Conservation (phyloP, 2,888 invertebrate species). For the Agrotis puta region DNA sequence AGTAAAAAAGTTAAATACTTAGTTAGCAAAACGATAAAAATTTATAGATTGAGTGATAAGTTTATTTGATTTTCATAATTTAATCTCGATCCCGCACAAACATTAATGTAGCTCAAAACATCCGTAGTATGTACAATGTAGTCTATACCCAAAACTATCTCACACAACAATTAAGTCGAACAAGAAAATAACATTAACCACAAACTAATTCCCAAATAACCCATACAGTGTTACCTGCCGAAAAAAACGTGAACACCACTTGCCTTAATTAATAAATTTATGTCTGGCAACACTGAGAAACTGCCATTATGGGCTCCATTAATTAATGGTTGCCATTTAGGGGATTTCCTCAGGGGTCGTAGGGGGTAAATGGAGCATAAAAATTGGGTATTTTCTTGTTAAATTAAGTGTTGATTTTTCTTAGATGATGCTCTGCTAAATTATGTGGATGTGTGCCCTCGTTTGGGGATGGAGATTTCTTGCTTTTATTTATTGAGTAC, state of each 20-base stretch:
- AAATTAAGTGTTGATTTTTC: conserved; percentile 64
- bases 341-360: conserved; percentile 63
- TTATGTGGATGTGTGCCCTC: conserved; percentile 33
- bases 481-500: conserved; percentile 20
- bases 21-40: no score
- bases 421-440: conserved; percentile 43
- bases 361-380: conserved; percentile 60
- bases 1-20: no score
- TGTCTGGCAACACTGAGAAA: conserved; percentile 64
- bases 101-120: no score
- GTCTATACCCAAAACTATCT: background rate
- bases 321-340: conserved; percentile 71
- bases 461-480: conserved; percentile 15
- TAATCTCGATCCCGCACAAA: no score
- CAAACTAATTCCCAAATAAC: conserved; percentile 54
- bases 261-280: conserved; percentile 69
- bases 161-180: background rate
- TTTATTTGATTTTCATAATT: no score
- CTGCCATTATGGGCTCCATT: conserved; percentile 65
- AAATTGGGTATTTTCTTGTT: conserved; percentile 64
- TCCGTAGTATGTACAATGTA: no score
- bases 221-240: conserved; percentile 56
- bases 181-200: conserved; percentile 25
- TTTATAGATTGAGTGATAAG: no score
- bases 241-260: conserved; percentile 61